Evolutionary conservation across 2,113 vertebrate species (phyloP).

Genomic region (Romanogobio albipinnatus): DNA sequence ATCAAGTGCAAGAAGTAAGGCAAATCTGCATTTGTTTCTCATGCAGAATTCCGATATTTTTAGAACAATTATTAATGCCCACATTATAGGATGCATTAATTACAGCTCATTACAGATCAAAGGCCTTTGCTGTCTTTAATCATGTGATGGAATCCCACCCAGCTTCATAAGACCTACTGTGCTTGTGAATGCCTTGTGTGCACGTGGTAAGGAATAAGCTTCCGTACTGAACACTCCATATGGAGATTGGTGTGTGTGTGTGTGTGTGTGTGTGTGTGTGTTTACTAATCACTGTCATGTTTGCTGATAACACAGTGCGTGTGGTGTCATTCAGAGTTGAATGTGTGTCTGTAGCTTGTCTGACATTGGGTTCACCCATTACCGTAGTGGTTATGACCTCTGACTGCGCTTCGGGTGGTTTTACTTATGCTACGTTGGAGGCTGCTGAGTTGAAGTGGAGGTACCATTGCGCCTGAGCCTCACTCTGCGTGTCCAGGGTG

Average conservation of each 20-base stretch:
- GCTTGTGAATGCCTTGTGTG: constrained; percentile 31
- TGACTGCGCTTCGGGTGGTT: constrained; percentile 28
- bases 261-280: neutral
- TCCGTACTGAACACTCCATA: neutral
- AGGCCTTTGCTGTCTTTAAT: constrained; percentile 47
- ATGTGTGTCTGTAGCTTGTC: constrained; percentile 22
- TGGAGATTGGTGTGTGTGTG: neutral
- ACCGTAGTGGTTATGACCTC: constrained; percentile 1
- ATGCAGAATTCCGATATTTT: neutral
- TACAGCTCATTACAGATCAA: constrained; percentile 41
- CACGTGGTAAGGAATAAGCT: constrained; percentile 25
- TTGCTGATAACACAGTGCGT: constrained; percentile 10
- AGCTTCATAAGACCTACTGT: constrained; percentile 23
- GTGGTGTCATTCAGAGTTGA: neutral
- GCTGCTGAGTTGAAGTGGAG: neutral
- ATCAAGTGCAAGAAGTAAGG: neutral
- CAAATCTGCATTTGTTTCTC: neutral
- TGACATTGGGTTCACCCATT: constrained; percentile 8
- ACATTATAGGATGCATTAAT: constrained; percentile 36
- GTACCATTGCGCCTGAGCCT: neutral
- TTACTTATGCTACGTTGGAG: neutral
- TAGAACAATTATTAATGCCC: constrained; percentile 25
- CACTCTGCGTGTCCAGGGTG: neutral
- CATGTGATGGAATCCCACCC: constrained; percentile 38
- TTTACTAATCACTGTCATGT: neutral